Evolutionary conservation across 2,113 vertebrate genomes (phyloP).

Genomic region (Onychorhynchus coronatus): DNA sequence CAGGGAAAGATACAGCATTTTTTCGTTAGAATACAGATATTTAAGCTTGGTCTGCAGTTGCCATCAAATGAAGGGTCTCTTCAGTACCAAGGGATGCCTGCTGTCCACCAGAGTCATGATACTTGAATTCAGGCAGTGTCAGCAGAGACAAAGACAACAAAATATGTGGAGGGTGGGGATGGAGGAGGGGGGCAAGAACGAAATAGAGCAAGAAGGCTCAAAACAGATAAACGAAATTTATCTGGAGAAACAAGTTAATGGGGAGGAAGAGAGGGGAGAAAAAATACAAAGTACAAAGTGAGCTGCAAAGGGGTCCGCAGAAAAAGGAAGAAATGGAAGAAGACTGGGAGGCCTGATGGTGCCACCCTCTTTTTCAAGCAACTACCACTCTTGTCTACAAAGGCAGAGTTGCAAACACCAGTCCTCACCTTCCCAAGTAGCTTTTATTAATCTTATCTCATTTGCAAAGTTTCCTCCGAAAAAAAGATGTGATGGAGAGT

Average conservation of each 20-base stretch:
- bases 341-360: neutral
- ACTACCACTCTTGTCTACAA: neutral
- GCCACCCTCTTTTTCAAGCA: neutral
- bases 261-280: neutral
- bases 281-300: neutral
- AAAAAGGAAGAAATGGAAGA: neutral
- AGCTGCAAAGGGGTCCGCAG: neutral
- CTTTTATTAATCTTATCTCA: neutral
- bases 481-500: neutral
- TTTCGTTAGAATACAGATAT: neutral
- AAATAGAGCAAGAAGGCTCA: neutral
- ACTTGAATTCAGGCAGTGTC: neutral
- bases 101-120: neutral
- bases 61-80: neutral
- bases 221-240: neutral
- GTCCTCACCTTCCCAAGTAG: neutral
- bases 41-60: neutral
- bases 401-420: neutral
- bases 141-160: neutral
- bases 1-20: rapidly evolving
- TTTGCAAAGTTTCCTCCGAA: neutral
- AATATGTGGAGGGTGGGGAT: neutral
- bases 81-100: neutral
- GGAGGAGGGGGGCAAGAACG: neutral
- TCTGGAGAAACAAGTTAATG: neutral